Conservation (phyloP, 2,888 invertebrate genomes). For the Drosophila gaucha region DNA sequence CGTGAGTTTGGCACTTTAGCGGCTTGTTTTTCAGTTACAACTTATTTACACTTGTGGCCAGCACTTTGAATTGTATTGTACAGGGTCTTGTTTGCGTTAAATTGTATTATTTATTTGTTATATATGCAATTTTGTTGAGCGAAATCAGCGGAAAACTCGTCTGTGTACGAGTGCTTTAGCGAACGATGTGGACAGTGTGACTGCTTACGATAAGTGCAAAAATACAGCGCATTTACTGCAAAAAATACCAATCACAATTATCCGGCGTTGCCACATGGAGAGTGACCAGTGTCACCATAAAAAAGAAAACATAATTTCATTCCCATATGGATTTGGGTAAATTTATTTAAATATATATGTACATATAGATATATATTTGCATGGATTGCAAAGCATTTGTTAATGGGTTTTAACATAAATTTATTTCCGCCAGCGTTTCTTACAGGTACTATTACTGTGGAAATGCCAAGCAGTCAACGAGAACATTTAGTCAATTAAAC, state of each 20-base stretch:
- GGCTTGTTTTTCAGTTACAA: slow-evolving; percentile 12
- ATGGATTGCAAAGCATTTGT: background rate
- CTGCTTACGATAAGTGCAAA: background rate
- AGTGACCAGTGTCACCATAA: slow-evolving; percentile 18
- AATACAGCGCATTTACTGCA: background rate
- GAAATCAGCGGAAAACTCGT: slow-evolving; percentile 62
- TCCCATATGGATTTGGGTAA: background rate
- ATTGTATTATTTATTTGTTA: slow-evolving; percentile 56
- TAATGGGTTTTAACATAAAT: slow-evolving; percentile 47
- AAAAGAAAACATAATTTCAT: background rate
- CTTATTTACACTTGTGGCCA: slow-evolving; percentile 33
- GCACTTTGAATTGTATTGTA: slow-evolving; percentile 34
- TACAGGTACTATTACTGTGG: slow-evolving; percentile 37
- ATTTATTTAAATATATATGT: slow-evolving; percentile 4
- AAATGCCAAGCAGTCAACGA: slow-evolving; percentile 43
- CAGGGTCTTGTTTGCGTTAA: slow-evolving; percentile 41
- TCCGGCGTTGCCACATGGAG: slow-evolving; percentile 26
- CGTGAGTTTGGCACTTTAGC: slow-evolving; percentile 60
- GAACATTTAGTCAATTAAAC: slow-evolving; percentile 33
- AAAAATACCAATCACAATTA: slow-evolving; percentile 11
- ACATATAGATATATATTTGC: background rate
- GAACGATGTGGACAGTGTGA: slow-evolving; percentile 41
- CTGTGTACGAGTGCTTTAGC: slow-evolving; percentile 53
- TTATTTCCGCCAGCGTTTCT: slow-evolving; percentile 54
- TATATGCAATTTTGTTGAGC: slow-evolving; percentile 61